Evolutionary conservation across 1,140 invertebrate species (phyloP).

Genomic region (Hyphantria cunea): DNA sequence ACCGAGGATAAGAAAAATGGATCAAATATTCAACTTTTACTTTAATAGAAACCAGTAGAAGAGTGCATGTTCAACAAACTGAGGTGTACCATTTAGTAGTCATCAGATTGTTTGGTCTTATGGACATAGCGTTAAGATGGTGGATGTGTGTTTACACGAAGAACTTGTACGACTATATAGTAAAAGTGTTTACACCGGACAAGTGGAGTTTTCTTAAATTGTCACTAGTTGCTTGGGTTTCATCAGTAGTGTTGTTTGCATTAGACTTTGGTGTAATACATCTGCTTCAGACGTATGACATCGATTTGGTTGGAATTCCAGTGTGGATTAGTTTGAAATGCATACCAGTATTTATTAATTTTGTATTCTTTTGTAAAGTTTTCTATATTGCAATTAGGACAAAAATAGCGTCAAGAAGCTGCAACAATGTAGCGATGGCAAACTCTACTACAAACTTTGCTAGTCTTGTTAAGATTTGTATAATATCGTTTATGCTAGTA

Average conservation of each 20-base stretch:
- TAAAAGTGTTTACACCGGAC: slow-evolving; percentile 22
- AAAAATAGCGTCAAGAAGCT: slow-evolving; percentile 1
- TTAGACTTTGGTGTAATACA: neutral
- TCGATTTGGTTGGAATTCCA: slow-evolving; percentile 1
- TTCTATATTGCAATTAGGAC: slow-evolving; percentile 24
- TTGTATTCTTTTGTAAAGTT: slow-evolving; percentile 35
- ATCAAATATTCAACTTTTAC: slow-evolving; percentile 22
- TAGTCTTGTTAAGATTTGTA: slow-evolving; percentile 21
- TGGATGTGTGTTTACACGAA: slow-evolving; percentile 41
- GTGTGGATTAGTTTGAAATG: slow-evolving; percentile 28
- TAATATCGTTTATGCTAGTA: slow-evolving; percentile 29
- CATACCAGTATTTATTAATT: slow-evolving; percentile 28
- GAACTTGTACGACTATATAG: slow-evolving; percentile 39
- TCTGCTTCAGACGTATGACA: neutral
- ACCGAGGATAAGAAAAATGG: slow-evolving; percentile 27
- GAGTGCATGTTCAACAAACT: no score
- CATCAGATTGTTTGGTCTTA: slow-evolving; percentile 9
- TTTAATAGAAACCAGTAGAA: no score
- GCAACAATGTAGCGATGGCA: neutral
- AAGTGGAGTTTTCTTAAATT: slow-evolving; percentile 16
- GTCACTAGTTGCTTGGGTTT: slow-evolving; percentile 20
- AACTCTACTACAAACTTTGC: neutral
- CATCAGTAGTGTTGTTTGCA: slow-evolving; percentile 20
- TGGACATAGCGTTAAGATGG: slow-evolving; percentile 26
- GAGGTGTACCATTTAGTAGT: no score